phyloP scores from a whole-genome alignment of 1,140 invertebrate species.

The Grapholita molesta region DNA sequence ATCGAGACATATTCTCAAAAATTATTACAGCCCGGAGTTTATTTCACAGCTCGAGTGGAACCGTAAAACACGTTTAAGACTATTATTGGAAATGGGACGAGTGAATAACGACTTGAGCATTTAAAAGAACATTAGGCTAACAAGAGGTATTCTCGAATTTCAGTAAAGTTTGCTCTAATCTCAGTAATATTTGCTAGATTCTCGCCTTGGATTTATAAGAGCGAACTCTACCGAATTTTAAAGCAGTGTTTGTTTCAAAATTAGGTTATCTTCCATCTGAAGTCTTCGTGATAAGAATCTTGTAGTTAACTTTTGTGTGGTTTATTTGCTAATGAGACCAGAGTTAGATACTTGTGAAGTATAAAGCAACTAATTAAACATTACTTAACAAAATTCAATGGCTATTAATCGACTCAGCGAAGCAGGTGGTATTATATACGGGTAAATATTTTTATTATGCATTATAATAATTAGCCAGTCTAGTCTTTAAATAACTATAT shows the following conservation, averaged over 20 bases:
- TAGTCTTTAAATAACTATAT: too few species aligned
- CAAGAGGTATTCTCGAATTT: not conserved
- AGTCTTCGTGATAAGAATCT: not conserved
- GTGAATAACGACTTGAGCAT: conserved; percentile 11
- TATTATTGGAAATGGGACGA: conserved; percentile 5
- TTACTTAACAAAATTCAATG: not conserved
- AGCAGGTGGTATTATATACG: too few species aligned
- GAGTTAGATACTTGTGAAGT: not conserved
- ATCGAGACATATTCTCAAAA: not conserved
- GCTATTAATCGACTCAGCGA: too few species aligned
- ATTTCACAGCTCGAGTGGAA: not conserved
- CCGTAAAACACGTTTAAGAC: conserved; percentile 7
- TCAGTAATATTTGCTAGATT: not conserved
- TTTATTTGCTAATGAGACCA: not conserved
- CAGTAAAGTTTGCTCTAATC: conserved; percentile 5
- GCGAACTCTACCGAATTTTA: not conserved
- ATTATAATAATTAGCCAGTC: too few species aligned
- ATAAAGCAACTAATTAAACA: not conserved
- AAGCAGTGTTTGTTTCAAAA: not conserved
- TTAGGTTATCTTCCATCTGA: not conserved
- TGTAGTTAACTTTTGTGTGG: not conserved
- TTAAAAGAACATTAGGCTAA: conserved; percentile 5
- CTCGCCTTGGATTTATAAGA: not conserved
- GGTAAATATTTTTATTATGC: too few species aligned
- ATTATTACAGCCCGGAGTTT: not conserved